phyloP scores from a whole-genome alignment of 2,797 vertebrate species.

The Lycodopsis pacificus region DNA sequence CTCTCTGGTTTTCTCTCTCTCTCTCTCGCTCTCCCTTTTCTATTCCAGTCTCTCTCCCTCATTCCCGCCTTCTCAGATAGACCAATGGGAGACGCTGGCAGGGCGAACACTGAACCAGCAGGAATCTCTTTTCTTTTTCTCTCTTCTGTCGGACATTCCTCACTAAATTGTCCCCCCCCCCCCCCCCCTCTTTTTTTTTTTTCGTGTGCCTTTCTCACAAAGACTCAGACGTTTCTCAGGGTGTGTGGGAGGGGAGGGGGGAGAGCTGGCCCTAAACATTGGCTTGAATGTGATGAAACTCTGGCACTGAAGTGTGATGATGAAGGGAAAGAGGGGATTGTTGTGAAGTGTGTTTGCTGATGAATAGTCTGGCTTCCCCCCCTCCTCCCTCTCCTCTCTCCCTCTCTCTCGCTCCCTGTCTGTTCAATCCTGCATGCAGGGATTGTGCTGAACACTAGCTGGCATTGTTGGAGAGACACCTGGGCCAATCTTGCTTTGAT shows the following conservation, averaged over 20 bases:
- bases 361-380: slow-evolving; percentile 35
- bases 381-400: slow-evolving; percentile 16
- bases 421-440: slow-evolving; percentile 58
- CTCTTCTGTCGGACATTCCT: slow-evolving; percentile 69
- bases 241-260: background rate
- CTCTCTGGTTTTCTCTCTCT: slow-evolving; percentile 73
- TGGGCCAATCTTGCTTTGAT: slow-evolving; percentile 83
- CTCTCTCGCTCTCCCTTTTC: slow-evolving; percentile 71
- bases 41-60: slow-evolving; percentile 76
- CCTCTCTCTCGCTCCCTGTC: slow-evolving; percentile 29
- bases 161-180: slow-evolving; percentile 41
- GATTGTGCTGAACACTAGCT: slow-evolving; percentile 68
- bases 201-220: slow-evolving; percentile 41
- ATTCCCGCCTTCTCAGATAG: slow-evolving; percentile 80
- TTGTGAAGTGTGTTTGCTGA: slow-evolving; percentile 63
- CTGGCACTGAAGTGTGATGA: slow-evolving; percentile 64
- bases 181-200: background rate
- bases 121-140: slow-evolving; percentile 55
- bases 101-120: slow-evolving; percentile 66
- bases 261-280: slow-evolving; percentile 40
- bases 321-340: slow-evolving; percentile 55
- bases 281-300: slow-evolving; percentile 54
- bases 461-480: slow-evolving; percentile 79
- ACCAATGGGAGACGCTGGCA: slow-evolving; percentile 73
- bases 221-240: background rate